Base-by-base conservation (phyloP, 1,140 invertebrate genomes). In the Leptinotarsa defecta region DNA sequence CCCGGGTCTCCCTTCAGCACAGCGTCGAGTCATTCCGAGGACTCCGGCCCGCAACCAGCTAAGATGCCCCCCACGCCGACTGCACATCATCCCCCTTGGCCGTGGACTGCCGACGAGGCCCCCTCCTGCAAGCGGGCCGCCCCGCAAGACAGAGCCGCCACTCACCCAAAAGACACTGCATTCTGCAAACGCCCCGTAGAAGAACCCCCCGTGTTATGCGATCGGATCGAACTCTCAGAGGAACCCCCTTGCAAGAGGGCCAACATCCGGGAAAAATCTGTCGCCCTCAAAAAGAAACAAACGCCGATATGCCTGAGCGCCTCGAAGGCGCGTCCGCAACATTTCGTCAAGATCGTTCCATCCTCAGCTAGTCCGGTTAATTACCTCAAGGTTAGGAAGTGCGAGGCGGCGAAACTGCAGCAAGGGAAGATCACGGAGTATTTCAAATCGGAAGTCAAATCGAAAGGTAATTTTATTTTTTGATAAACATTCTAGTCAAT, bases 1-100 rank as follows among this genome's bases (percentile, higher is more conserved):
- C 93, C 93, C 48, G 92, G 92, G 48, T 94, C 93, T 57, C 93
- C 94, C 76, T 93, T 90, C 84, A 93, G 92, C 84, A 91, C 90
- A 43, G 86, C 88, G 77, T 88, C 87, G 52, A 85, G 79, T 75
- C 83, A 86, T 78, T 83, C 82, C 19, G 85, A 86, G 74, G 85
- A 86, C 76, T 86, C 84, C 13, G 78, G 78, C 27, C 77, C 76
- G 49, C 80, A 80, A 70, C 81, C 81, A 80, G 85, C 81, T 81
- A 88, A 86, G 81, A 87, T 86, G 86, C 85, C 83, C 80, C 88
- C 83, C 82, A 89, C 83, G 81, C 88, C 83, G 81, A 87, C 85
- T 78, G 85, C 82, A 78, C 87, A 87, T 85, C 83, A 83, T 76
- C 80, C 82, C n/a, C 81, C 78, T 19, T 84, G 84, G 84, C 82